A percentile compares a stretch with the other conserved stretches of the same genome.
These are phyloP conservation scores for Aurelia sp. DNA, from an alignment of 30 jellyfish, hydroid and myxozoan species.

Conservation along the genomic window DNA sequence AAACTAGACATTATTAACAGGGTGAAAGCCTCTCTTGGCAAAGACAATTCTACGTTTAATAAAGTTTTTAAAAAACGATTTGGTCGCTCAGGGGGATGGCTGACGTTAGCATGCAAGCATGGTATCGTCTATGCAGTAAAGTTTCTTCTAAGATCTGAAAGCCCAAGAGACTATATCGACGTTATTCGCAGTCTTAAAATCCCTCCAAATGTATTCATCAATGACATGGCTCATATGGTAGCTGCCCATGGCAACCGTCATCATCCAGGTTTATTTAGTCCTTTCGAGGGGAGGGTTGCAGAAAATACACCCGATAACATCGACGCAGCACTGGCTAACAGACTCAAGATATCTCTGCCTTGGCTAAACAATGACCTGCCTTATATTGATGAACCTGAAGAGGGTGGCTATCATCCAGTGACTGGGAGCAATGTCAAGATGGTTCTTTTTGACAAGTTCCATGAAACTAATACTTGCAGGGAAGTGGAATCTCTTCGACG, in stretches of 20 bases:
- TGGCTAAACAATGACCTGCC: conserved; percentile 41
- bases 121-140: conserved; percentile 39
- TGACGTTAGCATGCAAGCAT: conserved; percentile 40
- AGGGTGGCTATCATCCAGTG: background rate
- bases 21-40: conserved; percentile 1
- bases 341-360: conserved; percentile 28
- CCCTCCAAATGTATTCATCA: conserved; percentile 38
- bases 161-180: conserved; percentile 56
- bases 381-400: background rate
- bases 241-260: conserved; percentile 43
- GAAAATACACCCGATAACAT: conserved; percentile 20
- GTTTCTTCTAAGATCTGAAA: no score
- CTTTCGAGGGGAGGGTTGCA: conserved; percentile 52
- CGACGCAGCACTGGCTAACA: conserved; percentile 3
- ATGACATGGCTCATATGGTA: conserved; percentile 68
- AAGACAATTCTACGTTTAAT: conserved; percentile 8
- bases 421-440: conserved; percentile 16
- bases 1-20: conserved; percentile 39
- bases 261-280: conserved; percentile 24
- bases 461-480: conserved; percentile 13
- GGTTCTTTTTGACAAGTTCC: conserved; percentile 27
- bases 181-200: conserved; percentile 21
- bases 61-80: conserved; percentile 29
- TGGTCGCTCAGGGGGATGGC: conserved; percentile 76
- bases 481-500: conserved; percentile 38